phyloP scores from a whole-genome alignment of 2,113 vertebrate genomes.

The Aptenodytes patagonicus region DNA sequence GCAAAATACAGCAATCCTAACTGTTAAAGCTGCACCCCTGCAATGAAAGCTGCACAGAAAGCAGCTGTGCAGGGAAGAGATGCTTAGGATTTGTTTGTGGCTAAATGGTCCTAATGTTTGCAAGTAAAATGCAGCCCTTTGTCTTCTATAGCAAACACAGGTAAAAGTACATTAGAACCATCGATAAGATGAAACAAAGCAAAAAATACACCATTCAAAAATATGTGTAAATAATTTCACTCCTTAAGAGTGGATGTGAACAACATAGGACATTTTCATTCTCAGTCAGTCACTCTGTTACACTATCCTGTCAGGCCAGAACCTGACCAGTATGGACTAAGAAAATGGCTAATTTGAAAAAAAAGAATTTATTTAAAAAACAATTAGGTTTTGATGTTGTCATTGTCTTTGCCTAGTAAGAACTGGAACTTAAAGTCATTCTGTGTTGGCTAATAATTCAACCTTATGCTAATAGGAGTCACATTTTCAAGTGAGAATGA shows the following conservation, averaged over 20 bases:
- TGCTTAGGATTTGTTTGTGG: not conserved
- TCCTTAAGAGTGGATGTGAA: not conserved
- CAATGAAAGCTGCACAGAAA: not conserved
- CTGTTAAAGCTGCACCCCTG: not conserved
- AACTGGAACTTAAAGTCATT: not conserved
- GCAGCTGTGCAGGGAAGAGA: not conserved
- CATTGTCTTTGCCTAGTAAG: not conserved
- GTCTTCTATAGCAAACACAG: not conserved
- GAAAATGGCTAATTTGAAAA: not conserved
- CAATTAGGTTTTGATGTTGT: not conserved
- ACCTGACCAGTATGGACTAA: not conserved
- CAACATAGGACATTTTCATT: not conserved
- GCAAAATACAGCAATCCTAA: not conserved
- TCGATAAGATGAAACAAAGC: not conserved
- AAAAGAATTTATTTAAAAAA: not conserved
- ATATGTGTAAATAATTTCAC: not conserved
- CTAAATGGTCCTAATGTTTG: not conserved
- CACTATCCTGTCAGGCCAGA: not conserved
- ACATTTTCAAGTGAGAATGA: not conserved
- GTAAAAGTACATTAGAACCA: not conserved
- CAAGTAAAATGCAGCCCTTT: not conserved
- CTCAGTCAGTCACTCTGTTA: not conserved
- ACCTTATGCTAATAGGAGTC: not conserved
- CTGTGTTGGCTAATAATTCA: not conserved
- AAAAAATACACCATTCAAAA: not conserved